These are phyloP conservation scores for Athalia circularis DNA, from an alignment of 2,888 invertebrate genomes.

Conservation along the genomic window DNA sequence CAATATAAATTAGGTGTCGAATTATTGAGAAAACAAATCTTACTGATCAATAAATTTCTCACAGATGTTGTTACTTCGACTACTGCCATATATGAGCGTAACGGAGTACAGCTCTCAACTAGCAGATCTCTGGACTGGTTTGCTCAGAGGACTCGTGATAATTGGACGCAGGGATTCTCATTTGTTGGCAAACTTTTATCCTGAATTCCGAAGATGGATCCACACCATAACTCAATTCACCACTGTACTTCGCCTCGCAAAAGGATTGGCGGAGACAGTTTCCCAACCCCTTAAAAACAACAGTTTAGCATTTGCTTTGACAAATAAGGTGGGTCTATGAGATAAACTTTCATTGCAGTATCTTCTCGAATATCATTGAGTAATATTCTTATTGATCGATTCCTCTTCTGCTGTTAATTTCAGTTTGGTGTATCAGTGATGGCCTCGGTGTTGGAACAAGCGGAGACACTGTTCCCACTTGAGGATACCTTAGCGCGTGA, in stretches of 20 bases:
- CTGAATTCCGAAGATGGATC: slow-evolving; percentile 78
- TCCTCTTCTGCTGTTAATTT: slow-evolving; percentile 54
- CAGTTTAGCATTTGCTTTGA: slow-evolving; percentile 73
- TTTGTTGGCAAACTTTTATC: slow-evolving; percentile 76
- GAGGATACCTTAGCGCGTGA: slow-evolving; percentile 58
- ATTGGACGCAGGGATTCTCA: slow-evolving; percentile 79
- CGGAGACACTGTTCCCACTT: slow-evolving; percentile 73
- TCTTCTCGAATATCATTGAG: neutral
- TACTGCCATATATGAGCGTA: slow-evolving; percentile 78
- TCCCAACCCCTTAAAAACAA: slow-evolving; percentile 66
- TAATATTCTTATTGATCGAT: neutral
- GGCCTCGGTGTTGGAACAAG: slow-evolving; percentile 75
- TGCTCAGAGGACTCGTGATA: slow-evolving; percentile 78
- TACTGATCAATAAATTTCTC: slow-evolving; percentile 6
- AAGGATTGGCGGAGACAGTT: slow-evolving; percentile 64
- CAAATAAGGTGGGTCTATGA: slow-evolving; percentile 74
- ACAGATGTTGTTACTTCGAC: slow-evolving; percentile 81
- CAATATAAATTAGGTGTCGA: slow-evolving; percentile 7
- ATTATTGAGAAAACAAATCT: neutral
- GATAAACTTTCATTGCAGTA: neutral
- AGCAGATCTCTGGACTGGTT: slow-evolving; percentile 78
- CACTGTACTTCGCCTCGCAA: slow-evolving; percentile 62
- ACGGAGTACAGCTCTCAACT: slow-evolving; percentile 75
- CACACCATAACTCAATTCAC: slow-evolving; percentile 58
- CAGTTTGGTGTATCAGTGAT: slow-evolving; percentile 79